Conservation (phyloP, 53 echinoderm and acorn worm species). For the Patiria pectinifera region DNA sequence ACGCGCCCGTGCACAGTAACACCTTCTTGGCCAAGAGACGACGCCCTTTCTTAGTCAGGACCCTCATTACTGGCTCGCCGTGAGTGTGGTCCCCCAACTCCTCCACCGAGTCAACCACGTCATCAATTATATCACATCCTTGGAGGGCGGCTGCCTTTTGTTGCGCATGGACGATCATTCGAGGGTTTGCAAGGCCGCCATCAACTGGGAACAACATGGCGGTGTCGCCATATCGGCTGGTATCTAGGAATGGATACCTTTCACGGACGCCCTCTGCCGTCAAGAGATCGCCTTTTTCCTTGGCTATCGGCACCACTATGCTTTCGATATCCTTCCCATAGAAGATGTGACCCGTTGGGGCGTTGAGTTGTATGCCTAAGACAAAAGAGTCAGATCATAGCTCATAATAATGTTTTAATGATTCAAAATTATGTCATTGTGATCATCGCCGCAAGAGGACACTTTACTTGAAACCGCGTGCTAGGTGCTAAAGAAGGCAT, state of each 20-base stretch:
- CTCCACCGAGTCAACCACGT: constrained; percentile 62
- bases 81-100: background rate
- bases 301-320: background rate
- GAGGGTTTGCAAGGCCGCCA: constrained; percentile 66
- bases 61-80: constrained; percentile 11
- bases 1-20: constrained; percentile 75
- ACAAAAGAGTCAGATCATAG: background rate
- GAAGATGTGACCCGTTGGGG: background rate
- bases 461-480: no score
- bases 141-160: constrained; percentile 58
- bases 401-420: no score
- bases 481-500: no score
- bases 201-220: constrained; percentile 36
- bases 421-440: no score
- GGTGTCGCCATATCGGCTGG: background rate
- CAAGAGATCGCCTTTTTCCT: background rate
- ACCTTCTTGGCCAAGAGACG: constrained; percentile 52
- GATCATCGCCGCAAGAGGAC: no score
- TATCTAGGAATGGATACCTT: constrained; percentile 59
- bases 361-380: constrained; percentile 15
- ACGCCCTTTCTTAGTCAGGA: constrained; percentile 50
- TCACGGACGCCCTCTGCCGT: constrained; percentile 24
- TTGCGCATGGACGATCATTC: constrained; percentile 64
- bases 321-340: background rate
- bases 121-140: constrained; percentile 73